Evolutionary conservation across 2,888 invertebrate genomes (phyloP), one percentile per base, ranked within the genome.

Genomic region (Aethes cnicana): DNA sequence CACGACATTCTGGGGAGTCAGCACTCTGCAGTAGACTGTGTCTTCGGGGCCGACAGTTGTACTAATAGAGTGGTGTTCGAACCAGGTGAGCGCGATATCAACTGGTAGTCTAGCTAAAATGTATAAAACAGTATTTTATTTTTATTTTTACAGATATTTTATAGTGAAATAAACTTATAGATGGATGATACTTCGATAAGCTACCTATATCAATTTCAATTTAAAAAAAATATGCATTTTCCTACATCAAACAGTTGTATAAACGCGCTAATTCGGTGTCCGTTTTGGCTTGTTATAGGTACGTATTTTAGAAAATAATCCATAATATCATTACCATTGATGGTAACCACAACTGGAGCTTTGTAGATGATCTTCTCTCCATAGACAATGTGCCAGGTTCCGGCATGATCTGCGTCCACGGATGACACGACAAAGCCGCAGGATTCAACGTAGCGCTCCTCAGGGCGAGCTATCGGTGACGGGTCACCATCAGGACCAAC

Each of bases 1-100:
- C 2, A 42, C 41, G 3, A 14, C 26, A 2, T 49, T 35, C 1
- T 3, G 5, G 1, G 58, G 54, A 20, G 52, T 46, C 3, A 26
- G 14, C 5, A 58, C 26, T 14, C 33, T 25, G 25, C 61, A 61
- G 36, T 55, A 61, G 0, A 61, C 49, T 1, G 59, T 35, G 5
- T 58, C 36, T 33, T 46, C 37, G 4, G 57, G 54, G 1, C 59
- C 59, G 0, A 58, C 9, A 4, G 11, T 21, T 9, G 33, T 4
- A 14, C 43, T 44, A 0, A 56, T 36, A 9, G 55, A 23, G 23
- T 32, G 26, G 11, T 53, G 47, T 41, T 39, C 48, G 12, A 39
- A 26, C 39, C 47, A 55, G 32, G 18, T 39, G 6, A 46, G 2
- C 2, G 39, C 17, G 12, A 26, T 20, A 1, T 9, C 14, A 3